phyloP scores from a whole-genome alignment of 2,888 invertebrate genomes.

The Polydrusus cervinus region DNA sequence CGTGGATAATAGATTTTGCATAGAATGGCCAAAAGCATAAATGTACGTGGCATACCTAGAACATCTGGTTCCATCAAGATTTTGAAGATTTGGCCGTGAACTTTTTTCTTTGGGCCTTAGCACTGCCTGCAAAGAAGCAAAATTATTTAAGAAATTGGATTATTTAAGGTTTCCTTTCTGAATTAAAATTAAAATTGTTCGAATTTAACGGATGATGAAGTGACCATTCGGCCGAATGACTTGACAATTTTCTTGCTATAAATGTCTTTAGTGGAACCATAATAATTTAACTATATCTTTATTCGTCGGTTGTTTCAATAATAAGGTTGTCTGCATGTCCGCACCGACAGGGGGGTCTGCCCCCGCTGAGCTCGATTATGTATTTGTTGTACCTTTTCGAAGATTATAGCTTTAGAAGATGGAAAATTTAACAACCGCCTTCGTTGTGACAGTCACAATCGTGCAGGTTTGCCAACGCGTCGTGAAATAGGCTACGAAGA shows the following conservation, averaged over 20 bases:
- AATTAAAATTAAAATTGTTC: not conserved
- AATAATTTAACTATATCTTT: slow-evolving; percentile 15
- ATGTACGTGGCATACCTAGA: too few relatives aligned
- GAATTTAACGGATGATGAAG: not conserved
- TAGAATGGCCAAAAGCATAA: too few relatives aligned
- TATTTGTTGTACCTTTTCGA: slow-evolving; percentile 29
- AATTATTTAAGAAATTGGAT: not conserved
- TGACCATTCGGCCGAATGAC: slow-evolving; percentile 5
- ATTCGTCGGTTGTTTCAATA: slow-evolving; percentile 23
- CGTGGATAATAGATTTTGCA: too few relatives aligned
- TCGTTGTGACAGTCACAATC: too few relatives aligned
- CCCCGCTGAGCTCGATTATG: slow-evolving; percentile 27
- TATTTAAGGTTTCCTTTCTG: not conserved
- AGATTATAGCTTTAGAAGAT: slow-evolving; percentile 6
- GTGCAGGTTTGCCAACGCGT: too few relatives aligned
- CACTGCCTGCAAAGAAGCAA: not conserved
- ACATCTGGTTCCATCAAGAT: too few relatives aligned
- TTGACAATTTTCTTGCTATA: slow-evolving; percentile 24
- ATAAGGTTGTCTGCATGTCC: slow-evolving; percentile 29
- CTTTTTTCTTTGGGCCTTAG: too few relatives aligned
- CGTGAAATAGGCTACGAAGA: too few relatives aligned
- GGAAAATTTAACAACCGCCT: not conserved
- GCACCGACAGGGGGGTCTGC: slow-evolving; percentile 20
- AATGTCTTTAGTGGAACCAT: slow-evolving; percentile 11
- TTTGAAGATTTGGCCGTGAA: too few relatives aligned